Base-by-base conservation (phyloP, 2,113 vertebrate species). In the Pelmatolapia mariae region DNA sequence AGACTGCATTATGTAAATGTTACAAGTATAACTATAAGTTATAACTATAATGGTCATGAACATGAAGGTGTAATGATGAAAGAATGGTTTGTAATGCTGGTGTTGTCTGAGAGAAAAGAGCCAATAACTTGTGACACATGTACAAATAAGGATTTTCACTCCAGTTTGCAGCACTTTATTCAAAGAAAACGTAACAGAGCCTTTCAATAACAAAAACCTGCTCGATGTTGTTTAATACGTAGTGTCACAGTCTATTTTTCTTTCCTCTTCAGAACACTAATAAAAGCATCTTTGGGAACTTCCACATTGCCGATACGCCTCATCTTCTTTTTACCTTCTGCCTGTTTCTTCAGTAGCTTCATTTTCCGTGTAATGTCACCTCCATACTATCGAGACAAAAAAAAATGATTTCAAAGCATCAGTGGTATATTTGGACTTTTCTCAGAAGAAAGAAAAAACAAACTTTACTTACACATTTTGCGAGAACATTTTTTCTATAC, bases 361-460 rank as follows among this genome's bases (percentile, higher is more conserved):
- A 99, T 99, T 96, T 97, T 99, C 68, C 98, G 96, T 22, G 99
- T 97, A 84, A 99, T 98, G 92, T 99, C 99, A 10, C 98, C 99
- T 84, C 99, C 98, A 24, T 99, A 99, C 98, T 99, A 84, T 59
- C 12, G 45, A 92, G 82, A 86, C 10, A 38, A 81, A 86, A 7
- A 31, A 45, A 18, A 12, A 4, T 7, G 6, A 86, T 82, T 50
- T 50, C 12, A 36, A 68, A 22, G 13, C 81, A 52, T 12, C 40
- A 36, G 26, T 83, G 59, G 5, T 31, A 0, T 13, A 1, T 47
- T 1, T 47, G 7, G 22, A 61, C 61, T 68, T 68, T 15, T 68
- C 19, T 40, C 40, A 68, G n/a, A 9, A 40, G 11, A 68, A 68
- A 59, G 3, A 73, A 8, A 7, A 16, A 18, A 47, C 5, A 47